These are phyloP conservation scores for Apodemia hepburni DNA, from an alignment of 2,888 invertebrate genomes.

Conservation along the genomic window DNA sequence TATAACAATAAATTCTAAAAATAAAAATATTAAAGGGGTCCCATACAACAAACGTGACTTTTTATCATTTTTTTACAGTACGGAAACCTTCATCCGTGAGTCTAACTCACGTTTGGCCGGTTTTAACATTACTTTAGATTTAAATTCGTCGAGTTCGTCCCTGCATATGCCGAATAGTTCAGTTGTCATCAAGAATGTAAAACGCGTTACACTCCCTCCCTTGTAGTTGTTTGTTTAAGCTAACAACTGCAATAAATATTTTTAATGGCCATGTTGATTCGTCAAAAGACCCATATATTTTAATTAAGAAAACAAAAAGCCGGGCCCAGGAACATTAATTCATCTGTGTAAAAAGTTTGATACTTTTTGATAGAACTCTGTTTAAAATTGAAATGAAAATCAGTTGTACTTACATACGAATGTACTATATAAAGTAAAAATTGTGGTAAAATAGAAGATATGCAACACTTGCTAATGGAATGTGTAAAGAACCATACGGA, in stretches of 20 bases:
- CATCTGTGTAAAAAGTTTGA: neutral
- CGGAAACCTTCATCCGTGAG: too few species aligned
- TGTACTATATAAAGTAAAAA: too few species aligned
- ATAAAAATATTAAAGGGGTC: too few species aligned
- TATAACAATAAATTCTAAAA: too few species aligned
- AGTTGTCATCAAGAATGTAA: conserved; percentile 77
- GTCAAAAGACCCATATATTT: conserved; percentile 38
- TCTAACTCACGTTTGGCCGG: too few species aligned
- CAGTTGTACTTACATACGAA: too few species aligned
- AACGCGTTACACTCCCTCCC: conserved; percentile 54
- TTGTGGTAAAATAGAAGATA: too few species aligned
- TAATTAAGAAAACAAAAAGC: conserved; percentile 18
- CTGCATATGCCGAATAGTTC: conserved; percentile 59
- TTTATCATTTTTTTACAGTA: too few species aligned
- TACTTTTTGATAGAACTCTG: neutral
- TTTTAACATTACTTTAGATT: neutral
- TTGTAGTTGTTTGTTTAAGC: conserved; percentile 64
- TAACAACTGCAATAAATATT: conserved; percentile 71
- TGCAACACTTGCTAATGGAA: too few species aligned
- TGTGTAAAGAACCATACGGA: too few species aligned
- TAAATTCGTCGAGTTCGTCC: conserved; percentile 37
- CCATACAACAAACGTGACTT: too few species aligned
- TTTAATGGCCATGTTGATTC: conserved; percentile 63
- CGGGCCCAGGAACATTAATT: neutral
- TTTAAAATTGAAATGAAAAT: neutral